Conservation (phyloP, 64 coral and sea anemone species). For the Astreopora myriophthalma region DNA sequence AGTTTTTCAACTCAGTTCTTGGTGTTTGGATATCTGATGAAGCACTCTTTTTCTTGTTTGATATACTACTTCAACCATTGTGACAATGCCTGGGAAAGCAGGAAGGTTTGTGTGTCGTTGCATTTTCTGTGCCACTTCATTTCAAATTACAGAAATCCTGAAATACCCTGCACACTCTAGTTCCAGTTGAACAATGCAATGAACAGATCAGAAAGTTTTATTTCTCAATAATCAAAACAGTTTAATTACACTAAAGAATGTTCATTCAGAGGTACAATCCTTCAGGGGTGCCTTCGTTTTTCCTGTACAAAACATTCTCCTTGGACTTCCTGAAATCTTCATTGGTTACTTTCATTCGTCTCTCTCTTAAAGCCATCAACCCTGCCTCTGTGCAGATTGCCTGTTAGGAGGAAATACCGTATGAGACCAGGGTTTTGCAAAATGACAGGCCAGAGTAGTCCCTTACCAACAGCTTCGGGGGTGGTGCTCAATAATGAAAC, state of each 20-base stretch:
- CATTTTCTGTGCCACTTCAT: too few species aligned
- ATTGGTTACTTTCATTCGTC: slow-evolving; percentile 92
- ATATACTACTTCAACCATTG: too few species aligned
- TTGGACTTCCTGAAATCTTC: slow-evolving; percentile 90
- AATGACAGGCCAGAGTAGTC: not conserved
- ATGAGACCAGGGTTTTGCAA: not conserved
- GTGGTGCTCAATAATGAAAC: too few species aligned
- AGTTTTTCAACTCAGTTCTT: too few species aligned
- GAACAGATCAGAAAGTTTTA: not conserved
- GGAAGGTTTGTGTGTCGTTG: too few species aligned
- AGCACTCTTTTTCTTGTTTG: too few species aligned
- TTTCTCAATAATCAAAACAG: not conserved
- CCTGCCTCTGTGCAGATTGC: slow-evolving; percentile 97
- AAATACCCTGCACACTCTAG: too few species aligned
- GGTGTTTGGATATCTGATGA: too few species aligned
- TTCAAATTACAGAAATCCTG: too few species aligned
- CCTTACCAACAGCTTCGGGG: too few species aligned
- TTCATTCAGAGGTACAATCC: slow-evolving; percentile 74
- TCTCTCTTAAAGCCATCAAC: slow-evolving; percentile 86
- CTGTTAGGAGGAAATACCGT: slow-evolving; percentile 1
- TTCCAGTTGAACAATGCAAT: not conserved
- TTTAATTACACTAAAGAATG: not conserved
- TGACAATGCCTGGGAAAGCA: too few species aligned
- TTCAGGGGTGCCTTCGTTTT: slow-evolving; percentile 85
- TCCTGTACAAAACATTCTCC: slow-evolving; percentile 88